Evolutionary conservation across 2,113 vertebrate species (phyloP), one percentile per base, ranked within the genome.

Genomic region (Amazona vittata): DNA sequence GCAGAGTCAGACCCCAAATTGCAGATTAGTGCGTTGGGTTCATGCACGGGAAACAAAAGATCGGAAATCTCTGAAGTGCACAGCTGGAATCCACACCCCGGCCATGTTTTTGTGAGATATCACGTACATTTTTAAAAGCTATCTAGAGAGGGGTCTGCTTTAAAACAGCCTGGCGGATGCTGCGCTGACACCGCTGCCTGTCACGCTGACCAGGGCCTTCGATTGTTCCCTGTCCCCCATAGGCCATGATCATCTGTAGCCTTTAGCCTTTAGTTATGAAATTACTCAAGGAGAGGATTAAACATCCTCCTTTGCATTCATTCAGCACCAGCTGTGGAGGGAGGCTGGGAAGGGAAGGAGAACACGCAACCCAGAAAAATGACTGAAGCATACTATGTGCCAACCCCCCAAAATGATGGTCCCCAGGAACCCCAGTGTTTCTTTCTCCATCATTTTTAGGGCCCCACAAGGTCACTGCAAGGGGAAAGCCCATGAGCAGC

Each of bases 41-140:
- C 92, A 91, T 78, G 88, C 64, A 96, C 52, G 93, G 92, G 96
- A 97, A 97, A 95, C 94, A 96, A 89, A 96, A 93, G 94, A 94
- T 94, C 8, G 91, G 95, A 96, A 96, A 96, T 94, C 95, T 97
- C 96, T 95, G 93, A 97, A 96, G 95, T 91, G 87, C 91, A 96
- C 93, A 96, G 96, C 96, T 97, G 93, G 96, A 96, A 93, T 95
- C 96, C 93, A 94, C 90, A 93, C 86, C 90, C 89, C 19, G 4
- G 53, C 83, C 92, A 60, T 92, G 90, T 92, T 94, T 96, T 90
- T 71, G 83, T 96, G 88, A 94, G 95, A 90, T 96, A 96, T 91
- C 96, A 95, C 83, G 77, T 93, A 94, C 69, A 0, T 95, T 93
- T 95, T 96, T 94, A 89, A 97, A 94, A 93, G 96, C 92, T 93